Conservation (phyloP, 2,888 invertebrate species). For the Diarsia rubi region DNA sequence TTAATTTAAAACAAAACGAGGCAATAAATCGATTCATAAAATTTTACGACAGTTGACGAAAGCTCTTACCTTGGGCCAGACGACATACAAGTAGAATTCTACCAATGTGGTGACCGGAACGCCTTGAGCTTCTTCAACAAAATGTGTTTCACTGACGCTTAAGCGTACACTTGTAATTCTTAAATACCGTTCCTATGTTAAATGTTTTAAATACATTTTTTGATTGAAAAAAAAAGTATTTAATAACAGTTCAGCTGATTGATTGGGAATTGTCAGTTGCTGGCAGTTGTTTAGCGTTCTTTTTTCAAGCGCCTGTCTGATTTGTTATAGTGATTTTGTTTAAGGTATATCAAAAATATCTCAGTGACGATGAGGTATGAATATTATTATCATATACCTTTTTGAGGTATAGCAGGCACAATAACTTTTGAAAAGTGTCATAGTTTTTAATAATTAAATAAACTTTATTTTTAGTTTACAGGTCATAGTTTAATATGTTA, state of each 20-base stretch:
- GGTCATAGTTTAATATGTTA: too few species aligned
- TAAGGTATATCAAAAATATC: not conserved
- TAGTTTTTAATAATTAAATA: too few species aligned
- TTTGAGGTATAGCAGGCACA: not conserved
- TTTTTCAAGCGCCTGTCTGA: constrained; percentile 25
- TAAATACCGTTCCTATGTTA: constrained; percentile 52
- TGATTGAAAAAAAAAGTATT: not conserved
- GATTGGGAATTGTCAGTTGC: not conserved
- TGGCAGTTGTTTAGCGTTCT: not conserved
- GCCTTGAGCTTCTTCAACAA: constrained; percentile 80
- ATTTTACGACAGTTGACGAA: constrained; percentile 55
- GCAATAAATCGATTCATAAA: constrained; percentile 47
- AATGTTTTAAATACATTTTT: constrained; percentile 39
- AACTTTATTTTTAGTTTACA: too few species aligned
- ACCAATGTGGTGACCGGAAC: constrained; percentile 68
- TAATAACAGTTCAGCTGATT: not conserved
- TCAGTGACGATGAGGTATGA: not conserved
- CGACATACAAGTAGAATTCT: constrained; percentile 70
- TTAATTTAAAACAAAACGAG: constrained; percentile 54
- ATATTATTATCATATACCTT: not conserved
- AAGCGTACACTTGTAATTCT: constrained; percentile 37
- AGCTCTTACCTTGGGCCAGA: constrained; percentile 61
- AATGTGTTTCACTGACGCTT: constrained; percentile 69
- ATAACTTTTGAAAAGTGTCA: too few species aligned
- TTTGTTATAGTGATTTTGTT: not conserved